Percentiles rank a stretch among this genome's conserved stretches.
phyloP scores from a whole-genome alignment of 2,113 vertebrate genomes.

The Vidua macroura region DNA sequence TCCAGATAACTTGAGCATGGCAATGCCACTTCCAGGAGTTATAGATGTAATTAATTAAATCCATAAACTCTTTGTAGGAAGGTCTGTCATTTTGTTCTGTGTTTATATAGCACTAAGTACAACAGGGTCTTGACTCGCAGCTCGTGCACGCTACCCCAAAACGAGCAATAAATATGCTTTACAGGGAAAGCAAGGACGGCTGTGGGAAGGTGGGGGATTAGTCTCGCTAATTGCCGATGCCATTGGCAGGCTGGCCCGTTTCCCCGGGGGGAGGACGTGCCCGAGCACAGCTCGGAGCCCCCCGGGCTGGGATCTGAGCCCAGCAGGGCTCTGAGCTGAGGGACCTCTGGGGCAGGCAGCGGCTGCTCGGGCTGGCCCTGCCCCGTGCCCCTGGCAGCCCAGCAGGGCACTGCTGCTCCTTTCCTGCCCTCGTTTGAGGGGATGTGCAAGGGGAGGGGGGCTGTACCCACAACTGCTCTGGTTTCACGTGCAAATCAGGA shows the following conservation, averaged over 20 bases:
- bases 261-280: fast-evolving
- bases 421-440: fast-evolving
- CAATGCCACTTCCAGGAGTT: background rate
- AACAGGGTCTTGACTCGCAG: background rate
- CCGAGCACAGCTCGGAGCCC: background rate
- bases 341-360: no score
- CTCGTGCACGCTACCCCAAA: background rate
- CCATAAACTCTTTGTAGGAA: background rate
- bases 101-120: background rate
- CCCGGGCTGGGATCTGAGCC: background rate
- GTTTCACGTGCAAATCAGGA: background rate
- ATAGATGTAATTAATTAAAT: background rate
- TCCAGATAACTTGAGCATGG: background rate
- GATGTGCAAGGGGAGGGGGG: background rate
- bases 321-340: background rate
- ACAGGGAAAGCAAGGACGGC: background rate
- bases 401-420: fast-evolving
- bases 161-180: background rate
- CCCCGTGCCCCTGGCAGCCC: background rate
- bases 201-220: background rate
- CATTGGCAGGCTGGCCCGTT: background rate
- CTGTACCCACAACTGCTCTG: background rate
- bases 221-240: background rate
- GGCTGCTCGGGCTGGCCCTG: background rate
- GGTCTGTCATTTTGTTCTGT: background rate